A percentile compares a stretch with the other conserved stretches of the same genome.
phyloP scores from a whole-genome alignment of 2,797 vertebrate species.

The Phalloptychus januarius region DNA sequence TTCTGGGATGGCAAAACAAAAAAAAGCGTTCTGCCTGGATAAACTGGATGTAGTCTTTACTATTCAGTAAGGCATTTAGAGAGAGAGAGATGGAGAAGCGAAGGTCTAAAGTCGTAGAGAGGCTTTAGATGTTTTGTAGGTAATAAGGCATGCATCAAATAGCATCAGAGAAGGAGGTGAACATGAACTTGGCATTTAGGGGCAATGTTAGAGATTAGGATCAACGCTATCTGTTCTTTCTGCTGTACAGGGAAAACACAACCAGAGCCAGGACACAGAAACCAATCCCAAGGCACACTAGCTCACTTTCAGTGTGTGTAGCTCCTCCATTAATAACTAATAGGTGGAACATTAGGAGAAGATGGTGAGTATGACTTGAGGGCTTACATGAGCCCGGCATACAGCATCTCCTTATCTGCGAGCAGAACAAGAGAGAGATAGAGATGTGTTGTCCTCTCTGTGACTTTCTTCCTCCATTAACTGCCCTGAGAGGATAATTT shows the following conservation, averaged over 20 bases:
- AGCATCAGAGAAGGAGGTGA: constrained; percentile 27
- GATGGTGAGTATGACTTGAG: constrained; percentile 71
- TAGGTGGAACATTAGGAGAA: constrained; percentile 71
- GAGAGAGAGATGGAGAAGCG: constrained; percentile 6
- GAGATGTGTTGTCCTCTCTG: constrained; percentile 56
- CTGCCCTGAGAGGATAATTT: constrained; percentile 54
- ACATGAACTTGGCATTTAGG: constrained; percentile 45
- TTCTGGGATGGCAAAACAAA: constrained; percentile 35
- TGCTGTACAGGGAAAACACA: constrained; percentile 51
- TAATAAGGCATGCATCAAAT: constrained; percentile 57
- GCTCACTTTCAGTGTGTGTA: constrained; percentile 66
- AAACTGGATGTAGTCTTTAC: constrained; percentile 35
- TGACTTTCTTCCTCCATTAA: constrained; percentile 70
- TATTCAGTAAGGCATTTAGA: constrained; percentile 17
- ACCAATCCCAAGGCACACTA: constrained; percentile 59
- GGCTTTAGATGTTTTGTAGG: constrained; percentile 2
- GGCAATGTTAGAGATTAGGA: constrained; percentile 46
- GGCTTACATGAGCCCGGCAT: constrained; percentile 70
- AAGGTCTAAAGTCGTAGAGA: constrained; percentile 4
- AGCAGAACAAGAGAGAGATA: constrained; percentile 43
- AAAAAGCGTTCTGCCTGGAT: constrained; percentile 35
- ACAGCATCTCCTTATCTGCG: constrained; percentile 67
- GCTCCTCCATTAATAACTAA: constrained; percentile 77
- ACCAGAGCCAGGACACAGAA: constrained; percentile 24
- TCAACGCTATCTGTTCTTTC: constrained; percentile 43